A percentile compares a stretch with the other conserved stretches of the same genome.
These are phyloP conservation scores for Calameuta idolon DNA, from an alignment of 2,888 invertebrate genomes.

Conservation along the genomic window DNA sequence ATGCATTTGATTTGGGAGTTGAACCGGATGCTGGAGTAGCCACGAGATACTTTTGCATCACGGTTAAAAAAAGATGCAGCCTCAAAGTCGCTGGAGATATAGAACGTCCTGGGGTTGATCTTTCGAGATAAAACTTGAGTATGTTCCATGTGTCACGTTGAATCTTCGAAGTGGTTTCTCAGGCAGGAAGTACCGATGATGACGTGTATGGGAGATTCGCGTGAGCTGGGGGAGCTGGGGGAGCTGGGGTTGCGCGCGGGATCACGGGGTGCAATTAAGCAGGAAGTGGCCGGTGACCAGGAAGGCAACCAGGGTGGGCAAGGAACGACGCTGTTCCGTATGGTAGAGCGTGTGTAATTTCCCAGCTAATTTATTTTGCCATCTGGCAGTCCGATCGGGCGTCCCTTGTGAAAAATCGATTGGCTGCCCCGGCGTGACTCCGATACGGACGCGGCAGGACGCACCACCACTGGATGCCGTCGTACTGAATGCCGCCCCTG, in stretches of 20 bases:
- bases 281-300: conserved; percentile 19
- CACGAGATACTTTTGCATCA: not conserved
- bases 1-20: not conserved
- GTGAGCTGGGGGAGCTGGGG: not conserved
- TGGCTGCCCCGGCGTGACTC: conserved; percentile 15
- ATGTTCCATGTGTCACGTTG: not conserved
- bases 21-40: not conserved
- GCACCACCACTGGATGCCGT: not conserved
- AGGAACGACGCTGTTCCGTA: not conserved
- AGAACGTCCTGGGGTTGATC: not conserved
- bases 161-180: not conserved
- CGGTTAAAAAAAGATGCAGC: not conserved
- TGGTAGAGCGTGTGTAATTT: conserved; percentile 12
- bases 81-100: not conserved
- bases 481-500: not conserved
- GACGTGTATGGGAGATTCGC: conserved; percentile 28
- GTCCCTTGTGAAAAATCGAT: conserved; percentile 6
- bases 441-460: not conserved
- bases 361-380: conserved; percentile 35
- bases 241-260: conserved; percentile 18
- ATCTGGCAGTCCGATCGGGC: conserved; percentile 26
- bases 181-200: conserved; percentile 8
- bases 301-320: not conserved
- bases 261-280: conserved; percentile 29
- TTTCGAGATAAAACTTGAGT: not conserved